Base-by-base conservation (phyloP, 2,888 invertebrate species). In the Balanococcus diminutus region DNA sequence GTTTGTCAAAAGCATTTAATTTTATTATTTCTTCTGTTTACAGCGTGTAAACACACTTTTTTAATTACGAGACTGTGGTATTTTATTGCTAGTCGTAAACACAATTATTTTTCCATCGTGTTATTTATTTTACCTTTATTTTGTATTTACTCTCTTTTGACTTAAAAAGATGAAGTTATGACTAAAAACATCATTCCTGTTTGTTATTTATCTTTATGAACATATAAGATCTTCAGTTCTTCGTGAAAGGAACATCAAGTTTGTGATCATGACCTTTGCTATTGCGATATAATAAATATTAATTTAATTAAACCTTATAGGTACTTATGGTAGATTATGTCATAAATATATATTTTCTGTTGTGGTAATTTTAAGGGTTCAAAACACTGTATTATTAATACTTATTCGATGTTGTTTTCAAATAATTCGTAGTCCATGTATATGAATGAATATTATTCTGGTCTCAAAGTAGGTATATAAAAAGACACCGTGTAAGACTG, bases 61-160 rank as follows among this genome's bases (percentile, higher is more conserved):
- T 84, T 72, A 56, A 85, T 79, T 85, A 85, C 85, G 36, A 85
- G 85, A 85, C 85, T 85, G 85, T 85, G 85, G 85, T 85, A 85
- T 79, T 75, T 85, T 85, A 42, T 85, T 85, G 85, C 85, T 85
- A 85, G 85, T 85, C 85, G 75, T 84, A 75, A 84, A 85, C 85
- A 85, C 85, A 85, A 85, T 85, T 42, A 46, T 79, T 75, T 79
- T 46, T 75, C 79, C 85, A 51, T 79, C 75, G 42, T 85, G 85
- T 79, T 85, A 42, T 75, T 79, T 46, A 51, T 82, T 82, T 46
- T 82, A 51, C 19, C 56, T 82, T 82, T 82, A 51, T 79, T 79
- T 75, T 85, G 31, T 85, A 75, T 79, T 75, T 46, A 75, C 42
- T 14, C 28, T 84, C 19, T 39, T 84, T 84, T 67, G 36, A n/a